Base-by-base conservation (phyloP, 2,888 invertebrate genomes). In the Acanthoscelides obtectus region DNA sequence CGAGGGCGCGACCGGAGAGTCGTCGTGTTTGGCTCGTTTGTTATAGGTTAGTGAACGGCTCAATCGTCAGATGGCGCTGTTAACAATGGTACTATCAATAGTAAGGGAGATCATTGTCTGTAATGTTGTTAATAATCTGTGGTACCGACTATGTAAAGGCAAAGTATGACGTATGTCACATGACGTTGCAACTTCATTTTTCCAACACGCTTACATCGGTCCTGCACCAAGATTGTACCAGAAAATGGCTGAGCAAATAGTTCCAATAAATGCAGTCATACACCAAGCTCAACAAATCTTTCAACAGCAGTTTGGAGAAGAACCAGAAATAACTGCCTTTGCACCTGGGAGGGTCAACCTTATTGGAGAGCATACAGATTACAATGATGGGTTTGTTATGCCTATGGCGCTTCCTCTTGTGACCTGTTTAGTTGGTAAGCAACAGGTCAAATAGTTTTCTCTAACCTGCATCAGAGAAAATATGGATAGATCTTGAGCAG, bases 351-450 rank as follows among this genome's bases (percentile, higher is more conserved):
- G 98, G 76, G 97, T 98, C 70, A 98, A 98, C 88, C 89, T 98
- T 72, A 97, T 98, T 75, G 98, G 98, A 0, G 98, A 98, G 81
- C 98, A 98, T 84, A 94, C 95, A 0, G 98, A 98, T 86, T 98
- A 98, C 86, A 97, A 97, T 83, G 95, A 96, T 83, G 98, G 98
- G 78, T 96, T 92, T 82, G 97, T 98, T 1, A 87, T 98, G 81
- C 97, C 98, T 12, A 96, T 97, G 94, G 96, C 97, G 0, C 84
- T 94, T 22, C 93, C 94, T 0, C 88, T 96, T 87, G 89, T 93
- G 20, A 96, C 97, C 0, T 86, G 96, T 0, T 87, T 95, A 21
- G 93, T 94, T 2, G 97, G 96, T 0, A 89, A 87, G 63, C 8
- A 63, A 63, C 63, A 63, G 63, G 19, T 19, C 8, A 8, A 63